Evolutionary conservation across 2,113 vertebrate species (phyloP).

Genomic region (Rallus limicola): DNA sequence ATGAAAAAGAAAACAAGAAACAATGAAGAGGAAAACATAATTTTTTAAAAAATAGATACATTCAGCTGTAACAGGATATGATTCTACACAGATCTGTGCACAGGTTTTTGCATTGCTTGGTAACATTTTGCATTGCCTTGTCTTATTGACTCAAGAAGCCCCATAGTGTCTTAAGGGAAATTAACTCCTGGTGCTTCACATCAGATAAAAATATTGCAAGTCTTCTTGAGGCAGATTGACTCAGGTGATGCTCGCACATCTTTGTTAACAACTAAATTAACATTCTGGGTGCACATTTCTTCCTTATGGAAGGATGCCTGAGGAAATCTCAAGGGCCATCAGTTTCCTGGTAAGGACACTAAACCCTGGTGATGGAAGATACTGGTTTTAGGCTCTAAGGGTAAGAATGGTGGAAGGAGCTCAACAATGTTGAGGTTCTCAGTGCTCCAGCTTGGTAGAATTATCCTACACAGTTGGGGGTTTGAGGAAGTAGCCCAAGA

Average conservation of each 20-base stretch:
- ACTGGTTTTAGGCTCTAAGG: background rate
- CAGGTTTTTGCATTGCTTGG: background rate
- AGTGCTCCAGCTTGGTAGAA: background rate
- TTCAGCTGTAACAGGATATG: background rate
- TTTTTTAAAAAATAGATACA: background rate
- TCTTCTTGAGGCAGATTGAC: background rate
- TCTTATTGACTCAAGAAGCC: background rate
- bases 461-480: background rate
- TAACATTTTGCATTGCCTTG: background rate
- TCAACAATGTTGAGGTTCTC: background rate
- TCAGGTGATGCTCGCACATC: background rate
- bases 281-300: background rate
- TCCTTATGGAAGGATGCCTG: background rate
- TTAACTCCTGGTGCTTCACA: background rate
- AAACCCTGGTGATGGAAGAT: background rate
- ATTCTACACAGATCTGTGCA: background rate
- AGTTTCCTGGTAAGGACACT: background rate
- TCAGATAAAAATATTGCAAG: fast-evolving
- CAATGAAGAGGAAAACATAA: background rate
- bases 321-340: background rate
- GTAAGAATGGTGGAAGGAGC: background rate
- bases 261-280: background rate
- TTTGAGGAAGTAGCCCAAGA: background rate
- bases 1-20: background rate
- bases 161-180: background rate